Base-by-base conservation (phyloP, 1,140 invertebrate genomes). In the Macrocentrus cingulum region DNA sequence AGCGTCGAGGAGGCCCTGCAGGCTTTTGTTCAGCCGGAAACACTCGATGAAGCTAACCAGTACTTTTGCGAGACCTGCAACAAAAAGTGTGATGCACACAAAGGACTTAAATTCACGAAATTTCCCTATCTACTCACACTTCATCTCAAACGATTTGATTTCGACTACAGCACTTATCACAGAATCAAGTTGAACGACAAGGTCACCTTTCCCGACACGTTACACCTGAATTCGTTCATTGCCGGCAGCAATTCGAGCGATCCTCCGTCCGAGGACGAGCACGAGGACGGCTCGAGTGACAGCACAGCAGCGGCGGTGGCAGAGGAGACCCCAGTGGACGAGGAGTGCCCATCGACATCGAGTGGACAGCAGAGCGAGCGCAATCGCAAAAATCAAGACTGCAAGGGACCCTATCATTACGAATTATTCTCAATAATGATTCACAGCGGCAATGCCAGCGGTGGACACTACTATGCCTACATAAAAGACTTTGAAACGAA, bases 371-470 rank as follows among this genome's bases (percentile, higher is more conserved):
- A 81, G 49, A 80, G 83, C 70, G 75, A 84, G 64, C 83, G 85
- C 65, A 80, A 84, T 71, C 69, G 65, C 20, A 64, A 74, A 62
- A 71, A 69, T 46, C 66, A 74, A 36, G 64, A 68, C 23, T 67
- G 75, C 66, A 67, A 80, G 63, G 91, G 91, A 11, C 89, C 88
- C 1, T 91, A 91, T 71, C 75, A 88, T 8, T 97, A 96, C 76
- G 91, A 97, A 72, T 77, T 97, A 11, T 96, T 94, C 72, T 92
- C 91, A 8, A 93, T 96, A 32, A 94, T 96, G 91, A 91, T 96
- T 50, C 94, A 97, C 78, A 92, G 91, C 25, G 94, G 94, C 5
- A 93, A 89, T 80, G 92, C 93, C 0, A 90, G 89, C 41, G 92
- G 92, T 22, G 94, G 94, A 1, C 94, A 97, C 79, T 97, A 97